Evolutionary conservation across 2,888 invertebrate species (phyloP), one percentile per base, ranked within the genome.

Genomic region (Fissipunctia ypsillon): DNA sequence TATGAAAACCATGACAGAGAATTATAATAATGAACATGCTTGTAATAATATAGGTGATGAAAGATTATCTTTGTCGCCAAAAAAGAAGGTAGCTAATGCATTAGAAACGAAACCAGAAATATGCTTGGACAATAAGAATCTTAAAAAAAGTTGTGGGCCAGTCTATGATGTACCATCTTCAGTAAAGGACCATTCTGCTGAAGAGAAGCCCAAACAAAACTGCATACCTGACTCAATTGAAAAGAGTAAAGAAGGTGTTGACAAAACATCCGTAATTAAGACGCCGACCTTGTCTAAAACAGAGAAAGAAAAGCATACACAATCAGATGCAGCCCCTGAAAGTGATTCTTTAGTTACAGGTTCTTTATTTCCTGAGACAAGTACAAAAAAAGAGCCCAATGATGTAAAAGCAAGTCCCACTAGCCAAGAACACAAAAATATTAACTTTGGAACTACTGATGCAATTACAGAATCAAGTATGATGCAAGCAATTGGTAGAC

Each of bases 61-160:
- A 52, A 93, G 94, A 88, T 88, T 93, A 56, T 94, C 91, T 59
- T 94, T 94, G 69, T 95, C 95, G 86, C 93, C 94, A 38, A 89
- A 84, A 74, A 75, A 45, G 43, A 86, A 83, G 66, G 67, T 60
- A 66, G 60, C 93, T 71, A 90, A 87, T 41, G 90, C 90, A 74
- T 81, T 87, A 64, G 75, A 84, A 60, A 84, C 77, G n/a, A 81
- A 83, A 74, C 65, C 69, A 59, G 84, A 85, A 73, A 73, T 81
- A 43, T 45, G 65, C n/a, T 14, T 71, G 60, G 80, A 82, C 7
- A 78, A 59, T 45, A 83, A 79, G 60, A 70, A 60, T 65, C 38
- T 61, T 63, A 73, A 78, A 76, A 78, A 76, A 77, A 76, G 64
- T 61, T 16, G 52, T 80, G 80, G 71, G 31, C 22, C 73, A 45